A percentile compares a stretch with the other conserved stretches of the same genome.
Evolutionary conservation across 1,140 invertebrate genomes (phyloP).

Genomic region (Platorchestia sp.): DNA sequence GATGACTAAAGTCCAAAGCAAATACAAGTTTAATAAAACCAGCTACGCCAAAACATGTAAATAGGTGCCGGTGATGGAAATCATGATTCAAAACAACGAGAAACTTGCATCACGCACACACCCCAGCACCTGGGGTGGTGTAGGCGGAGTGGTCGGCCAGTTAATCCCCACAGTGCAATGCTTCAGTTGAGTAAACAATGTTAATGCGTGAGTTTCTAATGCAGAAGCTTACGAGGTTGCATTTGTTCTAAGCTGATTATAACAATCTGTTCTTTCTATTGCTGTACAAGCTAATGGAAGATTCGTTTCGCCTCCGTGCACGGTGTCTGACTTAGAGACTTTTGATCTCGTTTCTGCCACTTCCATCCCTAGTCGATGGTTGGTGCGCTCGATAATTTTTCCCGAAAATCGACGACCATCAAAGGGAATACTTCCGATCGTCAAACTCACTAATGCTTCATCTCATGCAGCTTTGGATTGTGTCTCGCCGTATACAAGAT

Average conservation of each 20-base stretch:
- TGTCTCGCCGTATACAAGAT: neutral
- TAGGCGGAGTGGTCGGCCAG: neutral
- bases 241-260: neutral
- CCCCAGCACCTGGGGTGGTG: neutral
- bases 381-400: neutral
- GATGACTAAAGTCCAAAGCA: no score
- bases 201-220: neutral
- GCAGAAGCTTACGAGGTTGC: neutral
- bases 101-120: neutral
- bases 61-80: neutral
- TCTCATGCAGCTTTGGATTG: neutral
- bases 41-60: neutral
- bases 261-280: neutral
- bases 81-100: neutral
- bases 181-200: neutral
- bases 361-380: neutral
- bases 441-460: neutral
- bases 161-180: neutral
- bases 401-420: neutral
- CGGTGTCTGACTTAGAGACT: neutral
- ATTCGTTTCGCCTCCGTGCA: neutral
- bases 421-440: neutral
- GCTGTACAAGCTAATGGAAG: neutral
- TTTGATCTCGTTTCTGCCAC: neutral
- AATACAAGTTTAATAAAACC: no score